Evolutionary conservation across 1,140 invertebrate genomes (phyloP), one percentile per base, ranked within the genome.

Genomic region (Nautilus pompilius): DNA sequence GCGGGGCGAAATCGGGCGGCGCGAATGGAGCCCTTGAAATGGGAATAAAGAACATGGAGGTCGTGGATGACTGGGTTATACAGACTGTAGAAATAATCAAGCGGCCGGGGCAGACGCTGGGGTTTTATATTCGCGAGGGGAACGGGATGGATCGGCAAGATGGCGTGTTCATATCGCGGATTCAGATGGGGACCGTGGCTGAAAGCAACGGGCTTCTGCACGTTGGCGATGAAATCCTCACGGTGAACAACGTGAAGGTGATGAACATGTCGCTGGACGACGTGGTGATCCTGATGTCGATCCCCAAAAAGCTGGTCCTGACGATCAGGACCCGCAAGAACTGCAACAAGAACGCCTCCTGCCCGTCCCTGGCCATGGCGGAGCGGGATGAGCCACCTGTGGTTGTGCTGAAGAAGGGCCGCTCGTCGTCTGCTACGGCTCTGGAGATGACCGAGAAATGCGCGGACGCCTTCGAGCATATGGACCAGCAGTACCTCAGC

Each of bases 61-160:
- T 78, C 53, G 69, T 77, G 68, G 78, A 80, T 70, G 77, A 81
- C 59, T 77, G 73, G 55, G 73, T 90, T 69, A 91, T 96, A 53
- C 91, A 97, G 83, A 91, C 98, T 77, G 95, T 99, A 66, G 97
- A 99, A 85, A 99, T 99, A 76, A 95, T 99, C 65, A 99, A 99
- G 84, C 88, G 96, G 72, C 97, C 97, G 2, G 97, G 96, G 26
- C 97, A 99, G 84, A 98, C 96, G 5, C 86, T 99, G 56, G 97
- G 97, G 46, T 88, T 99, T 59, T 99, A 99, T 79, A 98, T 99
- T 74, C 87, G 97, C 30, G 95, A 98, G 84, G 95, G 95, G 24
- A 96, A 98, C 77, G 96, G 95, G 2, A 88, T 93, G 36, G 93
- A 96, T 76, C 88, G 93, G 54, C 89, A 89, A 46, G 94, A 96